Conservation (phyloP, 2,113 vertebrate species). For the Chiloscyllium plagiosum region DNA sequence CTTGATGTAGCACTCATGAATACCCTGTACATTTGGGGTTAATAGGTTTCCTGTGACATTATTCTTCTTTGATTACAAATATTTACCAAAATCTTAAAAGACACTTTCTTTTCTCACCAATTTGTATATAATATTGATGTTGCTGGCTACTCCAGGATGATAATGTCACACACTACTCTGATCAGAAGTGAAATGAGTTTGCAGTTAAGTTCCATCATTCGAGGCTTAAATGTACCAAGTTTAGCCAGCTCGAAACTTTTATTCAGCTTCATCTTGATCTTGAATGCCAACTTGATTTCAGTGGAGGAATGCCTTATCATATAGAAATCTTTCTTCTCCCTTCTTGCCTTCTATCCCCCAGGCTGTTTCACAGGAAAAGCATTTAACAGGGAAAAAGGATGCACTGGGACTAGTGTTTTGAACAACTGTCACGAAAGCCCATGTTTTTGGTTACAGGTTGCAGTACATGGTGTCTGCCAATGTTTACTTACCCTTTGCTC, state of each 20-base stretch:
- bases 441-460: background rate
- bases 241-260: background rate
- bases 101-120: background rate
- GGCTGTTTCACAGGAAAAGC: background rate
- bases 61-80: background rate
- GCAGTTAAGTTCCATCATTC: background rate
- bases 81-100: background rate
- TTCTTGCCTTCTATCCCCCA: background rate
- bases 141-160: background rate
- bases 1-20: too few species aligned
- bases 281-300: background rate
- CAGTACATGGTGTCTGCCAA: background rate
- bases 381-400: background rate
- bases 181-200: background rate
- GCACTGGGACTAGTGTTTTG: background rate
- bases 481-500: background rate
- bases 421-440: background rate
- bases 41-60: background rate
- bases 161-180: background rate
- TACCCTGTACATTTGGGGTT: background rate
- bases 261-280: background rate
- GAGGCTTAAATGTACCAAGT: slow-evolving; percentile 1
- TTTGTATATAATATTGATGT: background rate
- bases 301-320: background rate
- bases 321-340: background rate